A percentile compares a stretch with the other conserved stretches of the same genome.
phyloP scores from a whole-genome alignment of 2,113 vertebrate species.

The Alethe diademata region DNA sequence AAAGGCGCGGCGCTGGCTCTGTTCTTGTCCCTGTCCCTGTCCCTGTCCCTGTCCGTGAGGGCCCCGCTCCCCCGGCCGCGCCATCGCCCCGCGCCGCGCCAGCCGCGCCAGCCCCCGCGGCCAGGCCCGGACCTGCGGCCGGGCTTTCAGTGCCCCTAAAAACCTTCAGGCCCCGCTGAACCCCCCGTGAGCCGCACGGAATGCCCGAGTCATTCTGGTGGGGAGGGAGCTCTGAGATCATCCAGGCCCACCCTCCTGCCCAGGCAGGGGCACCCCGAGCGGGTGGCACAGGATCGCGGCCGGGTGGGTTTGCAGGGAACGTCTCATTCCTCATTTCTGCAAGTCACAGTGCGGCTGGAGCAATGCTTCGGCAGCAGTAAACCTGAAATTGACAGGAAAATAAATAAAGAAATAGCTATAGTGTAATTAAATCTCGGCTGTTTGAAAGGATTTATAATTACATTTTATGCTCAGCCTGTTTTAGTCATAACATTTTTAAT shows the following conservation, averaged over 20 bases:
- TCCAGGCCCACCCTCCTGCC: background rate
- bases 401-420: background rate
- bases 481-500: background rate
- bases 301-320: fast-evolving
- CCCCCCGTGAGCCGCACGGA: too few species aligned
- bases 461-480: background rate
- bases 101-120: background rate
- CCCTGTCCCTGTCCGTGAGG: background rate
- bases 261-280: background rate
- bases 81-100: background rate
- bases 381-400: background rate
- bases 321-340: fast-evolving
- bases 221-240: background rate
- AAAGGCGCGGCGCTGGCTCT: background rate
- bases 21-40: background rate
- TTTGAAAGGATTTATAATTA: background rate
- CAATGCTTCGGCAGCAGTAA: background rate
- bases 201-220: background rate
- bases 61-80: background rate
- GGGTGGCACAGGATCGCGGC: fast-evolving
- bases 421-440: background rate
- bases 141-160: too few species aligned
- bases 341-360: fast-evolving
- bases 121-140: fast-evolving
- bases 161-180: background rate